phyloP scores from a whole-genome alignment of 2,888 invertebrate genomes.

The Zygothrica quintamaculata region DNA sequence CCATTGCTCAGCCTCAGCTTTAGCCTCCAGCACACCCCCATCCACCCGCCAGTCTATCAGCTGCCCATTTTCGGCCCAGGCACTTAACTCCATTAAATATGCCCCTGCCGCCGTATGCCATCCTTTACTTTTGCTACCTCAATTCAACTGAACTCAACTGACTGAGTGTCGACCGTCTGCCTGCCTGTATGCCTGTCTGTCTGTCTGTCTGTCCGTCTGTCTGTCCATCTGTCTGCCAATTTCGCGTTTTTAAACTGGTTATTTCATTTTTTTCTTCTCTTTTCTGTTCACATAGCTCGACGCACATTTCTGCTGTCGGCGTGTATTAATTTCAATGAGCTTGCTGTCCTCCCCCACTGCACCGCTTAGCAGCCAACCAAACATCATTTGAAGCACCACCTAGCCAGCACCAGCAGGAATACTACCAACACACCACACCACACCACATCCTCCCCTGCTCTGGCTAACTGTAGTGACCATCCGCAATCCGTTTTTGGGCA shows the following conservation, averaged over 20 bases:
- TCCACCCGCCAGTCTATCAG: background rate
- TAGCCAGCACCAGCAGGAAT: slow-evolving; percentile 17
- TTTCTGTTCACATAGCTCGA: slow-evolving; percentile 50
- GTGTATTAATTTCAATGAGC: slow-evolving; percentile 75
- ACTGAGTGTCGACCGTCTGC: slow-evolving; percentile 23
- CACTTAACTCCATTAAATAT: slow-evolving; percentile 70
- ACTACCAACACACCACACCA: background rate
- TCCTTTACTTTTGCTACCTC: background rate
- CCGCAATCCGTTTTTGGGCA: slow-evolving; percentile 69
- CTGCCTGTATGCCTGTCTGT: slow-evolving; percentile 5
- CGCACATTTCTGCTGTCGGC: slow-evolving; percentile 74
- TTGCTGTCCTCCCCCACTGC: slow-evolving; percentile 8
- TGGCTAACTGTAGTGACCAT: slow-evolving; percentile 24
- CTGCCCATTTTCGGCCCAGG: slow-evolving; percentile 16
- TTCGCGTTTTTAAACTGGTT: slow-evolving; percentile 66
- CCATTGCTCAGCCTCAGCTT: too few relatives aligned
- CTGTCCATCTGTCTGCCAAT: slow-evolving; percentile 43
- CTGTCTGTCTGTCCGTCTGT: background rate
- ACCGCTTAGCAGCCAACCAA: too few relatives aligned
- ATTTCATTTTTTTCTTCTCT: slow-evolving; percentile 14
- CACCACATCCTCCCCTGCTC: background rate
- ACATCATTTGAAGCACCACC: too few relatives aligned
- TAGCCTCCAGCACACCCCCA: too few relatives aligned
- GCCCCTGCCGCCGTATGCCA: background rate
- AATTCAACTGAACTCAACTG: slow-evolving; percentile 7